phyloP scores from a whole-genome alignment of 53 echinoderm and acorn worm species.

The Crossaster papposus region DNA sequence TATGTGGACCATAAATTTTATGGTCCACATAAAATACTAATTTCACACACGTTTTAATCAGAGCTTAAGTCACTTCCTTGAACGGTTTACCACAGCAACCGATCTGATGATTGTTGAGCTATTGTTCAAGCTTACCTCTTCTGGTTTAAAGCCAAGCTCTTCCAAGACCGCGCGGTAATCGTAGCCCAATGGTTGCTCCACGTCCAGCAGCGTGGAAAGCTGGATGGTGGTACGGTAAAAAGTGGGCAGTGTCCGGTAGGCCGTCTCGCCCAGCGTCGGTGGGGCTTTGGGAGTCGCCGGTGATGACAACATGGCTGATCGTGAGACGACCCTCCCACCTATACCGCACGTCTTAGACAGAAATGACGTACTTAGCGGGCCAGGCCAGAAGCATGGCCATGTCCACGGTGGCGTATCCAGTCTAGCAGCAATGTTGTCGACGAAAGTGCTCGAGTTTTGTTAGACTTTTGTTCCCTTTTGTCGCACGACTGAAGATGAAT shows the following conservation, averaged over 20 bases:
- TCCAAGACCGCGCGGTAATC: slow-evolving; percentile 50
- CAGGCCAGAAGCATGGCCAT: background rate
- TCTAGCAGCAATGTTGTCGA: background rate
- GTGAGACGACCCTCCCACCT: background rate
- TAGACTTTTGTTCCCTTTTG: background rate
- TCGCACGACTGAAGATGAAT: background rate
- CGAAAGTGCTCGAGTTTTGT: background rate
- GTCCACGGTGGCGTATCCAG: background rate
- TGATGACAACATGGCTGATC: background rate
- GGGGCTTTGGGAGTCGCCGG: background rate
- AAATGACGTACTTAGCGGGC: background rate
- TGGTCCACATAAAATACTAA: too few species aligned
- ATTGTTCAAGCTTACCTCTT: slow-evolving; percentile 9
- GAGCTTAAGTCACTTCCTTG: background rate
- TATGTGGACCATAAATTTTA: too few species aligned
- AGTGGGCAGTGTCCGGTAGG: slow-evolving; percentile 45
- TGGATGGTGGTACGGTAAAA: slow-evolving; percentile 55
- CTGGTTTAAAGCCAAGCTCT: slow-evolving; percentile 18
- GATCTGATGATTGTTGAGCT: background rate
- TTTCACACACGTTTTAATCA: too few species aligned
- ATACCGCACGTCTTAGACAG: background rate
- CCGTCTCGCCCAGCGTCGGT: slow-evolving; percentile 41
- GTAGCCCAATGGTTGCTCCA: slow-evolving; percentile 38
- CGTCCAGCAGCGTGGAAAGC: slow-evolving; percentile 57
- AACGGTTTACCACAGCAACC: background rate